Percentiles rank a stretch among this genome's conserved stretches.
Evolutionary conservation across 2,888 invertebrate genomes (phyloP).

Genomic region (Phragmatobia fuliginosa): DNA sequence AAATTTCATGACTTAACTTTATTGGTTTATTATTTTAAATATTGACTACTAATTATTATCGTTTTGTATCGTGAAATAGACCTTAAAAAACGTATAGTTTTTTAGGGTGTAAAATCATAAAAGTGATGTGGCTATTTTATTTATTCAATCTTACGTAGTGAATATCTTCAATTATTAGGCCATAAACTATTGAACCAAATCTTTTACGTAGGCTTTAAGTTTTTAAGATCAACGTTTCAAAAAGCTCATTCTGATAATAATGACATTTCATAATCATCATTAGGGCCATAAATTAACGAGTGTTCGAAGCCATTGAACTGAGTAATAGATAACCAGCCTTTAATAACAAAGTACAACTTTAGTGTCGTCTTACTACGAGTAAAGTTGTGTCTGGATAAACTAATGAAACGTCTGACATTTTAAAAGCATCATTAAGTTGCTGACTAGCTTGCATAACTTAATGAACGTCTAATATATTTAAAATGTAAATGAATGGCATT

Average conservation of each 20-base stretch:
- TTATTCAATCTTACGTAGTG: neutral
- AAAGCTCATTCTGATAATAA: neutral
- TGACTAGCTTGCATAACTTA: constrained; percentile 26
- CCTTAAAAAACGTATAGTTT: too few relatives aligned
- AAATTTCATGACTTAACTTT: neutral
- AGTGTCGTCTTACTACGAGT: constrained; percentile 3
- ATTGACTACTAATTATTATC: too few relatives aligned
- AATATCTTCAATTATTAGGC: neutral
- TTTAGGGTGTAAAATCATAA: too few relatives aligned
- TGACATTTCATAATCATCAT: neutral
- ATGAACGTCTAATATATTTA: constrained; percentile 27
- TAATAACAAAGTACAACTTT: constrained; percentile 7
- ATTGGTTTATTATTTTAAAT: neutral
- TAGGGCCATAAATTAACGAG: neutral
- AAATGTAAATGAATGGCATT: constrained; percentile 37
- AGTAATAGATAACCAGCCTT: constrained; percentile 12
- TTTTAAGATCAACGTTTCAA: neutral
- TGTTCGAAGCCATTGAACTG: constrained; percentile 16
- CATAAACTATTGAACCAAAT: neutral
- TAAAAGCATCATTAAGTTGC: constrained; percentile 36
- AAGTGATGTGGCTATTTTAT: too few relatives aligned
- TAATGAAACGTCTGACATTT: constrained; percentile 27
- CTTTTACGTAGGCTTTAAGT: neutral
- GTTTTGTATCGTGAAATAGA: neutral
- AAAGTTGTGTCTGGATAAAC: constrained; percentile 19